phyloP scores from a whole-genome alignment of 2,113 vertebrate species.

The Gnathochromis pfefferi region DNA sequence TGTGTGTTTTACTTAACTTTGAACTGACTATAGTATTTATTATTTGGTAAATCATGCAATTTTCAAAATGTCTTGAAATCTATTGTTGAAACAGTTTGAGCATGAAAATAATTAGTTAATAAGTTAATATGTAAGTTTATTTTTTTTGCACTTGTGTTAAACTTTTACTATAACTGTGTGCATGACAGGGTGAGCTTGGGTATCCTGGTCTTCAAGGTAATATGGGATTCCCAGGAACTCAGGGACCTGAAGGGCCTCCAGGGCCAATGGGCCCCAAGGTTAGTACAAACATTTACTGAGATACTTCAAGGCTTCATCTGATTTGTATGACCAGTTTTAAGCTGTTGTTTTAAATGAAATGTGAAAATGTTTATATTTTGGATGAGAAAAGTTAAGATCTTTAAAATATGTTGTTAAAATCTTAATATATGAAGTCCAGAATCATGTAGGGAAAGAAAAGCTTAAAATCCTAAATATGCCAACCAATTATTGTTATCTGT shows the following conservation, averaged over 20 bases:
- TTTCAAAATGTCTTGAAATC: background rate
- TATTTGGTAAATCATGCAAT: background rate
- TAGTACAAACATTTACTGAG: background rate
- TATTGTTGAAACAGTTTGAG: background rate
- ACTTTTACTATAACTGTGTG: background rate
- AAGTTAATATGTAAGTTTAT: background rate
- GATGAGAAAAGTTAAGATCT: background rate
- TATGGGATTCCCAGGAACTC: constrained; percentile 94
- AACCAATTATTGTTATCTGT: background rate
- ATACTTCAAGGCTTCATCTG: background rate
- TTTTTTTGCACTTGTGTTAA: background rate
- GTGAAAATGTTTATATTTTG: background rate
- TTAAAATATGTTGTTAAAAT: background rate
- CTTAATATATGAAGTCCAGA: background rate
- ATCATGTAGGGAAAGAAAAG: background rate
- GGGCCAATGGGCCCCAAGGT: constrained; percentile 87
- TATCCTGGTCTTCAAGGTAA: constrained; percentile 86
- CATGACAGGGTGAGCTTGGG: constrained; percentile 83
- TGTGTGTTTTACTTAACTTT: background rate
- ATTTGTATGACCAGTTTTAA: background rate
- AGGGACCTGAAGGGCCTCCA: constrained; percentile 86
- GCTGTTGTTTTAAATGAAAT: background rate
- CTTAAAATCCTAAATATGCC: background rate
- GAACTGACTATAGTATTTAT: background rate
- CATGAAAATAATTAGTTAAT: background rate